Evolutionary conservation across 30 jellyfish, hydroid and myxozoan species (phyloP), one percentile per base, ranked within the genome.

Genomic region (Pelagia noctiluca): DNA sequence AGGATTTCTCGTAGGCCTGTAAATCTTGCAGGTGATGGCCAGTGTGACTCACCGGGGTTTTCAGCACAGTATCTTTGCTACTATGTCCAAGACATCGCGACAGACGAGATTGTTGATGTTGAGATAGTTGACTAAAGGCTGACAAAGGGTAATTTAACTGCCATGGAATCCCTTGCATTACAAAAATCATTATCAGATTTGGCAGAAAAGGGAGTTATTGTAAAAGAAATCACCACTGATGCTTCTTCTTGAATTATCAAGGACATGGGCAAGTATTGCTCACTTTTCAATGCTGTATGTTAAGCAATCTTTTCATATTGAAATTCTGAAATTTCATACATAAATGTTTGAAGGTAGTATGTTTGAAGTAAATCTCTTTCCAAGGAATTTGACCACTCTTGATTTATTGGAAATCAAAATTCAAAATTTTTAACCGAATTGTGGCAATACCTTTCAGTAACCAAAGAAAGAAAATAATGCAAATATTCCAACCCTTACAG

Each of bases 211-310:
- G 64, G 64, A 49, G 0, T 49, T 49, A 26, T 16, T 49, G 64
- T 49, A 26, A 49, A 49, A 2, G 64, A 49, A 35, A 42, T 63
- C 48, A 23, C 76, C 26, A 63, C 76, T n/a, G 76, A 63, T 63
- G 76, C 76, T 23, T 63, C 76, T 23, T 63, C 76, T 23, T 23
- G 48, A 23, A 2, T 63, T 63, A 63, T 63, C 31, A 63, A 63
- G 31, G 76, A 63, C 31, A 63, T 63, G 76, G 31, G 76, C 31
- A 63, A 63, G 76, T 63, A 63, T 48, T 23, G 46, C 36, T 1
- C 26, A 63, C 31, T 23, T 23, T 33, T 48, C 13, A n/a, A 33
- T 16, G 2, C 48, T 2, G 76, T 23, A 33, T 63, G 76, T 42
- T 63, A 23, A 23, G 12, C 26, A 63, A 25, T 33, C 31, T n/a